Evolutionary conservation across 2,888 invertebrate genomes (phyloP).

Genomic region (Metallyticus violacea): DNA sequence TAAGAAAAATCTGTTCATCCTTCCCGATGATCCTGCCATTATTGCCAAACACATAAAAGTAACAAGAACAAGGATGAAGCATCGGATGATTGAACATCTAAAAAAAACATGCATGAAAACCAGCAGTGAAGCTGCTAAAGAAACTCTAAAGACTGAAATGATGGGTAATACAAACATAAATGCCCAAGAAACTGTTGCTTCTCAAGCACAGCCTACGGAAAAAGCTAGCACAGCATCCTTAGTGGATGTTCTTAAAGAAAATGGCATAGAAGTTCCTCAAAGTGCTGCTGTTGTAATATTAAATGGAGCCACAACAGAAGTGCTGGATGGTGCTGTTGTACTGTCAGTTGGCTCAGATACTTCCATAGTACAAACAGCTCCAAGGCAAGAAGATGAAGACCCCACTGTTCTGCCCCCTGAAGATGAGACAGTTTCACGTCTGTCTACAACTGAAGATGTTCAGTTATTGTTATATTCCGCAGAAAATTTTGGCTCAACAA

Average conservation of each 20-base stretch:
- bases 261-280: neutral
- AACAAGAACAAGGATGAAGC: neutral
- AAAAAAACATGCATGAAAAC: neutral
- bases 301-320: neutral
- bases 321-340: neutral
- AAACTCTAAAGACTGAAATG: neutral
- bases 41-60: neutral
- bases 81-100: neutral
- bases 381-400: neutral
- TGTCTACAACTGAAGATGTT: constrained; percentile 5
- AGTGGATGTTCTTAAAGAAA: neutral
- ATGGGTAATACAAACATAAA: neutral
- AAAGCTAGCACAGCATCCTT: neutral
- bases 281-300: neutral
- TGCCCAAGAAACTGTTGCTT: neutral
- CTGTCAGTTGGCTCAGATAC: too few species aligned
- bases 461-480: neutral
- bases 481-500: constrained; percentile 5
- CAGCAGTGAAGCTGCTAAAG: neutral
- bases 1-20: neutral
- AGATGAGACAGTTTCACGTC: neutral
- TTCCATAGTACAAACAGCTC: too few species aligned
- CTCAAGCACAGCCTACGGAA: neutral
- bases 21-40: neutral
- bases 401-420: constrained; percentile 1